Evolutionary conservation across 2,888 invertebrate species (phyloP).

Genomic region (Drosophila longiperda): DNA sequence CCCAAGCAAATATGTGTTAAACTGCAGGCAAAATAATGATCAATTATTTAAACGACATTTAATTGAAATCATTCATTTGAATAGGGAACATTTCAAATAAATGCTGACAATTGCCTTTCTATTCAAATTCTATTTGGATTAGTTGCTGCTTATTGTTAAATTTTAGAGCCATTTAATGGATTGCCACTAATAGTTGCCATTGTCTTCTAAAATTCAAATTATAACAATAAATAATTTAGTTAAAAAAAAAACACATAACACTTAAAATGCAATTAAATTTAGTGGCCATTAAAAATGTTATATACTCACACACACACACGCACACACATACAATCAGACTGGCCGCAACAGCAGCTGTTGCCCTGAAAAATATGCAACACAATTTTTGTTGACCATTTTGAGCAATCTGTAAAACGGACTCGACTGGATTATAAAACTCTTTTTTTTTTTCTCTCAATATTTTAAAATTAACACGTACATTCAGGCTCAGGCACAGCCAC

Average conservation of each 20-base stretch:
- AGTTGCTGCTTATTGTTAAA: not conserved
- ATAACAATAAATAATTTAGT: slow-evolving; percentile 45
- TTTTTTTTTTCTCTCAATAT: slow-evolving; percentile 62
- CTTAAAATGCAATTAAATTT: slow-evolving; percentile 54
- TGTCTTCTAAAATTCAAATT: slow-evolving; percentile 2
- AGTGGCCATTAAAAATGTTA: slow-evolving; percentile 53
- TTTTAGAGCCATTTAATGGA: not conserved
- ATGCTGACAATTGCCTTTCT: not conserved
- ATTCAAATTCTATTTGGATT: not conserved
- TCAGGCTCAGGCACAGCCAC: not conserved
- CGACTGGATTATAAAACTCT: slow-evolving; percentile 33
- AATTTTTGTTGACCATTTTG: slow-evolving; percentile 29
- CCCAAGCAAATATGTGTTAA: not conserved
- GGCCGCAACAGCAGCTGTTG: slow-evolving; percentile 1
- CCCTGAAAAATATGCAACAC: slow-evolving; percentile 45
- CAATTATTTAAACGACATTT: not conserved
- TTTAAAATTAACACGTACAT: slow-evolving; percentile 67
- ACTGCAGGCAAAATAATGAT: not conserved
- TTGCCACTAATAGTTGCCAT: not conserved
- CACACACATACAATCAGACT: not conserved
- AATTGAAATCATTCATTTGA: not conserved
- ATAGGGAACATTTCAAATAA: not conserved
- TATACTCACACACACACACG: slow-evolving; percentile 1
- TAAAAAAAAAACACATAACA: slow-evolving; percentile 54
- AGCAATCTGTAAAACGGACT: slow-evolving; percentile 42